Evolutionary conservation across 2,888 invertebrate genomes (phyloP), one percentile per base, ranked within the genome.

Genomic region (Mesorhabditis belari): DNA sequence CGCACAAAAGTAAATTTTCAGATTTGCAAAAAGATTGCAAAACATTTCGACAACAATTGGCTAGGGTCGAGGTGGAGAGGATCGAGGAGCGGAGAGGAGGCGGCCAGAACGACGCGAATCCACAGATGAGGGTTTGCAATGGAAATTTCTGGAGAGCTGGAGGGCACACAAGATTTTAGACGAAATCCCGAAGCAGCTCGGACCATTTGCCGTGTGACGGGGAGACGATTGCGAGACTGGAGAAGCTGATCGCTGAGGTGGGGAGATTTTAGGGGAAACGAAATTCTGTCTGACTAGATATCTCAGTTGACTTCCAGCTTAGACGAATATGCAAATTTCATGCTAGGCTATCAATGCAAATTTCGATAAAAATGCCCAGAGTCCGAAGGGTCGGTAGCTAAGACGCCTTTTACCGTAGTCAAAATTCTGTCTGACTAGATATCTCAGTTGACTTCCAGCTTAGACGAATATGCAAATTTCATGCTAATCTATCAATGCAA

Each of bases 1-100:
- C n/a, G n/a, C n/a, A 50, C 12, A 6, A 50, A 50, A 50, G 9
- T 23, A 23, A 50, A n/a, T 50, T 50, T 50, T 23, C 56, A 0
- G 73, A 73, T 55, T 63, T 71, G 27, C 65, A 67, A 29, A 70
- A 71, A 49, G 73, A 73, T 52, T 73, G 73, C 60, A 73, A 71
- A 63, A 67, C 65, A 0, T 70, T 70, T 44, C 61, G 73, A 5
- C 70, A 71, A 27, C 65, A 67, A n/a, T 67, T 73, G 50, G 73
- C 73, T 0, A 65, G 62, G 49, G 64, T 61, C 49, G 70, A 73
- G 61, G 73, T 58, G 5, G 17, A 53, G 24, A 4, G 9, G 17
- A 29, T 19, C 4, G 25, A 60, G 12, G 28, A 55, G n/a, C 17
- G 12, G 19, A 17, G 26, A 17, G 44, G 44, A n/a, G 44, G 35